Percentiles rank a stretch among this genome's conserved stretches.
phyloP scores from a whole-genome alignment of 2,113 vertebrate genomes.

The Cebidichthys violaceus region DNA sequence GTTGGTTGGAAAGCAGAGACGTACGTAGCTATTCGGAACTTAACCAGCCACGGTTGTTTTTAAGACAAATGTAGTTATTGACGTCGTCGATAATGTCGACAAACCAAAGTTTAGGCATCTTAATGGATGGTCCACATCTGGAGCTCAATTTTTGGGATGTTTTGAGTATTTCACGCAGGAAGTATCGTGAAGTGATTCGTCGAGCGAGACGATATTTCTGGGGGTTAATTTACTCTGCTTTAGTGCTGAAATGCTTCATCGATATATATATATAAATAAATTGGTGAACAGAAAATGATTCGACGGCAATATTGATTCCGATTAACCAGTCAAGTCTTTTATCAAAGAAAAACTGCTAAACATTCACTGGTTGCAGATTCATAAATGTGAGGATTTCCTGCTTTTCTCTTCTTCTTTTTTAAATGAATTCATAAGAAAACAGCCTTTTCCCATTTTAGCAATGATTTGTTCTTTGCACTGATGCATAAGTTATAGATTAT shows the following conservation, averaged over 20 bases:
- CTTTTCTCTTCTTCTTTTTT: background rate
- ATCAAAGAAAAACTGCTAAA: background rate
- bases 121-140: slow-evolving; percentile 77
- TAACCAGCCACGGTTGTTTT: slow-evolving; percentile 77
- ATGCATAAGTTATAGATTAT: background rate
- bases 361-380: background rate
- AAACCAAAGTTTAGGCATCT: slow-evolving; percentile 86
- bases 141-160: slow-evolving; percentile 15
- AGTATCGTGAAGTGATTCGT: background rate
- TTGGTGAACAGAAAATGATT: background rate
- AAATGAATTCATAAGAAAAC: background rate
- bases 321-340: background rate
- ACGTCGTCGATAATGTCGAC: slow-evolving; percentile 86
- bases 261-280: background rate
- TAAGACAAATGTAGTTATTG: slow-evolving; percentile 86
- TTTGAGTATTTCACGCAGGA: slow-evolving; percentile 19
- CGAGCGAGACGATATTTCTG: background rate
- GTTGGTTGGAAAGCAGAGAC: slow-evolving; percentile 85
- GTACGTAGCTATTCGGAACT: slow-evolving; percentile 86
- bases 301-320: background rate
- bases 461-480: background rate
- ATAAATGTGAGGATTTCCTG: background rate
- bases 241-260: background rate
- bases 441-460: background rate
- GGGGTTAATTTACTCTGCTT: background rate